These are phyloP conservation scores for Rhysida immarginata DNA, from an alignment of 1,140 invertebrate genomes.

Conservation along the genomic window DNA sequence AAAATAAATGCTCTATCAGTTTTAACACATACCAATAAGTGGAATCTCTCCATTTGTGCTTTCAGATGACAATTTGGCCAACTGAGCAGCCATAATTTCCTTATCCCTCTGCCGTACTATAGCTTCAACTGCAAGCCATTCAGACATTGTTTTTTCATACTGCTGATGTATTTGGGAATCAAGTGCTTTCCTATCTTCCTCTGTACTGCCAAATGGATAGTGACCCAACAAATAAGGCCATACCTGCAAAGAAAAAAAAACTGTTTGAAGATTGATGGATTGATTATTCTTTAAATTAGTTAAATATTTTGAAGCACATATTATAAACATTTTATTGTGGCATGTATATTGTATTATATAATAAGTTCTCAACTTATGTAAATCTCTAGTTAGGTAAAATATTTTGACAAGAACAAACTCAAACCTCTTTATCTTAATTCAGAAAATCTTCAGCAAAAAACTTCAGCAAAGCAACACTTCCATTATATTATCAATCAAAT, in stretches of 20 bases:
- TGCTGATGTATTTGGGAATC: constrained; percentile 49
- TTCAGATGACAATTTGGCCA: constrained; percentile 41
- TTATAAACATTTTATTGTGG: no score
- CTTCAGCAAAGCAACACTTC: no score
- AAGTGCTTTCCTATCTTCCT: constrained; percentile 47
- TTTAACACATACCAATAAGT: constrained; percentile 28
- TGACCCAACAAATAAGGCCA: constrained; percentile 85
- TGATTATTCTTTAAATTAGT: neutral
- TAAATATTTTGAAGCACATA: neutral
- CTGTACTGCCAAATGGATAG: constrained; percentile 60
- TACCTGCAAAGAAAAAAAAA: constrained; percentile 33
- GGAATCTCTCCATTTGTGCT: constrained; percentile 33
- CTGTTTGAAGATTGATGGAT: neutral
- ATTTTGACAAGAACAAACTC: no score
- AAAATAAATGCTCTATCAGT: no score
- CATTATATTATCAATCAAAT: no score
- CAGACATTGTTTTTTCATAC: constrained; percentile 80
- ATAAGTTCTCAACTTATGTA: no score
- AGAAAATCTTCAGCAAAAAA: no score
- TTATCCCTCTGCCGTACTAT: constrained; percentile 74
- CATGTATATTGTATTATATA: no score
- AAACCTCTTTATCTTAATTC: no score
- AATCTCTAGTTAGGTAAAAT: no score
- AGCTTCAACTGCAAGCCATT: constrained; percentile 85
- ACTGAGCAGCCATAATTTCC: constrained; percentile 42